These are phyloP conservation scores for Callorhinus ursinus DNA, from an alignment of 2,113 vertebrate genomes.

Conservation along the genomic window DNA sequence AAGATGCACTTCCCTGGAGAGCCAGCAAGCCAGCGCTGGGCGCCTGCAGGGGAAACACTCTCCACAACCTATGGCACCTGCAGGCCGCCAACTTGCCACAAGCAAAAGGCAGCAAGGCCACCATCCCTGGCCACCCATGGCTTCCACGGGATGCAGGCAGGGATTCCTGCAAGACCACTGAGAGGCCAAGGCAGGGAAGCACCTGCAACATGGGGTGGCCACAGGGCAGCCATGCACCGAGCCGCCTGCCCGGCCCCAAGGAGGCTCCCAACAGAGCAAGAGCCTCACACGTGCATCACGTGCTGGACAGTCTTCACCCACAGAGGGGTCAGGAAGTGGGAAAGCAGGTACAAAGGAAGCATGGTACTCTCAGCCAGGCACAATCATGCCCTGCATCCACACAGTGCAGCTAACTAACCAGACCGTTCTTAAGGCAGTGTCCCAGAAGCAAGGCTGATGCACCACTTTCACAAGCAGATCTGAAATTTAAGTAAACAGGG, in stretches of 20 bases:
- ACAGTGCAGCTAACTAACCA: slow-evolving; percentile 68
- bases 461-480: slow-evolving; percentile 78
- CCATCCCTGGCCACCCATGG: background rate
- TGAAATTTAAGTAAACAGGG: slow-evolving; percentile 80
- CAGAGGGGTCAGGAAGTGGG: background rate
- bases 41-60: background rate
- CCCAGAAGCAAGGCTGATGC: slow-evolving; percentile 75
- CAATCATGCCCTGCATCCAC: slow-evolving; percentile 49
- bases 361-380: background rate
- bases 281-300: too few relatives aligned
- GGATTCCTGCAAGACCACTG: background rate
- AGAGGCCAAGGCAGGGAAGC: background rate
- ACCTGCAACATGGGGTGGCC: background rate
- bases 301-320: rapidly evolving
- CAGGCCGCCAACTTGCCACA: rapidly evolving
- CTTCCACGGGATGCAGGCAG: rapidly evolving
- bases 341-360: background rate
- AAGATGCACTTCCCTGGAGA: background rate
- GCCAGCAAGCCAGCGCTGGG: background rate
- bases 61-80: background rate
- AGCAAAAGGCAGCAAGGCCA: background rate
- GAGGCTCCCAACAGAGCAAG: background rate
- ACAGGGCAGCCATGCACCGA: background rate
- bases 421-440: slow-evolving; percentile 67
- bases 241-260: rapidly evolving